These are phyloP conservation scores for Corticium candelabrum DNA, from an alignment of 37 sponge, comb jelly and placozoan species.

Conservation along the genomic window DNA sequence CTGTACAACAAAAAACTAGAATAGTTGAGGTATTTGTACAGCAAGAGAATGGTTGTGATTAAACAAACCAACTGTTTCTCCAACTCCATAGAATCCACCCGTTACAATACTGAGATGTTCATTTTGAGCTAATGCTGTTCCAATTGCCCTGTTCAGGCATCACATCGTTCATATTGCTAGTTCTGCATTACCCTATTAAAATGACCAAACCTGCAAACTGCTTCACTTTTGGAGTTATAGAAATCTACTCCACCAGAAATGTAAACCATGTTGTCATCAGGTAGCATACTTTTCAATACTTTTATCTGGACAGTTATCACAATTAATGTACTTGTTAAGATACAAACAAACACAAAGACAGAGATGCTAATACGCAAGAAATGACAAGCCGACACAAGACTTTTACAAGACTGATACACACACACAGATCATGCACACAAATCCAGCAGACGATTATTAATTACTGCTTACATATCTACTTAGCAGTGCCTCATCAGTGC, in stretches of 20 bases:
- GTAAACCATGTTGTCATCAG: slow-evolving; percentile 44
- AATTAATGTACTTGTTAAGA: too few species aligned
- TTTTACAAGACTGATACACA: too few species aligned
- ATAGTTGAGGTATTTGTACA: too few species aligned
- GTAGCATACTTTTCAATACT: slow-evolving; percentile 21
- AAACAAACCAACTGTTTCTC: slow-evolving; percentile 50
- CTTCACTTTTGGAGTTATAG: slow-evolving; percentile 37
- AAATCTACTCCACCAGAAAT: slow-evolving; percentile 62
- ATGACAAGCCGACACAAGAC: too few species aligned
- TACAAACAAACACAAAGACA: too few species aligned
- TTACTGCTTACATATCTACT: neutral
- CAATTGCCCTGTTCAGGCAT: slow-evolving; percentile 39
- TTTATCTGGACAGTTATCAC: neutral
- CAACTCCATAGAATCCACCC: slow-evolving; percentile 81
- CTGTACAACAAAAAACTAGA: too few species aligned
- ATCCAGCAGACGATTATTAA: too few species aligned
- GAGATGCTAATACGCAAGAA: too few species aligned
- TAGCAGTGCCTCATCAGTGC: slow-evolving; percentile 5
- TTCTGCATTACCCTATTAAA: too few species aligned
- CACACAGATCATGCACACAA: too few species aligned
- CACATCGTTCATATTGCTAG: too few species aligned
- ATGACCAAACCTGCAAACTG: slow-evolving; percentile 40
- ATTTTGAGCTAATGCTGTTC: slow-evolving; percentile 42
- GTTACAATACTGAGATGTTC: slow-evolving; percentile 42
- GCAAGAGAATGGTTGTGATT: too few species aligned